Evolutionary conservation across 2,113 vertebrate species (phyloP), one percentile per base, ranked within the genome.

Genomic region (Budorcas taxicolor): DNA sequence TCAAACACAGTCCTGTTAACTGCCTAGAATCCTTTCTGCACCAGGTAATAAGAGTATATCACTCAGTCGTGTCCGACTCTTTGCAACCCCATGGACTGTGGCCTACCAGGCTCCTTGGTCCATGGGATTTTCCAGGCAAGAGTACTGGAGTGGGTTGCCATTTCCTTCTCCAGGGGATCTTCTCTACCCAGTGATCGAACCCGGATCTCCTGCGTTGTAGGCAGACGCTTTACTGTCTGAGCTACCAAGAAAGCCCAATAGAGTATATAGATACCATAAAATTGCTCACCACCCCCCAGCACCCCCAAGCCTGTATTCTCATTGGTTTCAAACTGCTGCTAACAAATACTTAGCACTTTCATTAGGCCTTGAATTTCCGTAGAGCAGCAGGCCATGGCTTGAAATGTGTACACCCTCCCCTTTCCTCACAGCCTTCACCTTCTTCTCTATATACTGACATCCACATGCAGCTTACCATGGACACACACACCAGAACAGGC

Each of bases 401-500:
- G 3, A 16, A 27, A 16, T 16, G n/a, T 0, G 0, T 5, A 7
- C 12, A 3, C 50, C 25, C 14, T 45, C 53, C 40, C n/a, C 14
- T 16, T 83, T 64, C 47, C 2, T 19, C 13, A 14, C 7, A 11
- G 5, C 27, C 36, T 16, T 33, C 5, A 62, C 19, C 40, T 67
- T 55, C 33, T 43, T 27, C 15, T 10, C 8, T 40, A 1, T 2
- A 27, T 11, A 1, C 29, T 25, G 19, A 43, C 13, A 7, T 33
- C 43, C 21, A 2, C 25, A 7, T 1, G 2, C 19, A 8, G 2
- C 33, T 74, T 25, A 3, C 36, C 7, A 3, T 6, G 0, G 4
- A 62, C 64, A 62, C 5, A 60, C 31, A 60, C 33, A 16, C 33
- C 2, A 5, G 29, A n/a, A 78, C 43, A 62, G 1, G 0, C 33